These are phyloP conservation scores for Periophthalmus magnuspinnatus DNA, from an alignment of 2,797 vertebrate species.

Conservation along the genomic window DNA sequence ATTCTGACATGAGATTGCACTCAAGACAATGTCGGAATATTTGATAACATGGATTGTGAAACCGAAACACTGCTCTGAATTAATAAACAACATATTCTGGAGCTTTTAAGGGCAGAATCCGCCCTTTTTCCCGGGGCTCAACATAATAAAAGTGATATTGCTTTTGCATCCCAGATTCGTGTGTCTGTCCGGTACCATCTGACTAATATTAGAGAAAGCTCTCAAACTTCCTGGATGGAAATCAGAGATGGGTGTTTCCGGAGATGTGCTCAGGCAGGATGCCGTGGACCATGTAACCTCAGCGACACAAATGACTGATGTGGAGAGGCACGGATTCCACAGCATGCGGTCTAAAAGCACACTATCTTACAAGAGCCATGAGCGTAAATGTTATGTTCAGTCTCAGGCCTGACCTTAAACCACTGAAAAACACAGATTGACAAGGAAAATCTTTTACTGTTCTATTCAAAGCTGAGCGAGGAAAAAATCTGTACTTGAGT, in stretches of 20 bases:
- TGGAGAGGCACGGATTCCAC: slow-evolving; percentile 47
- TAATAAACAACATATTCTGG: slow-evolving; percentile 80
- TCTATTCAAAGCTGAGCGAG: neutral
- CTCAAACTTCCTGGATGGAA: slow-evolving; percentile 53
- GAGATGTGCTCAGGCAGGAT: slow-evolving; percentile 54
- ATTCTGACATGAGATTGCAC: slow-evolving; percentile 80
- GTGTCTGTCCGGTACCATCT: slow-evolving; percentile 48
- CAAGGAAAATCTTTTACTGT: slow-evolving; percentile 19
- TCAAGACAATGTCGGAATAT: slow-evolving; percentile 81
- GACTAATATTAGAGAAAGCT: slow-evolving; percentile 73
- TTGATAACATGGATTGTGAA: slow-evolving; percentile 81
- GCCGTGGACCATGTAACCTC: slow-evolving; percentile 65
- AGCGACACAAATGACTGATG: slow-evolving; percentile 57
- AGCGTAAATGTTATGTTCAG: slow-evolving; percentile 29
- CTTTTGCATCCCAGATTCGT: slow-evolving; percentile 66
- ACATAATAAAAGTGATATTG: slow-evolving; percentile 75
- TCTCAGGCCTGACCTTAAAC: slow-evolving; percentile 40
- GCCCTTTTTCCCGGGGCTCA: slow-evolving; percentile 48
- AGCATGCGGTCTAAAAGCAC: slow-evolving; percentile 57
- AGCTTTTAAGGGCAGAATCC: slow-evolving; percentile 72
- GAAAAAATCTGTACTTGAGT: neutral
- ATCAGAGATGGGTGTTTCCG: slow-evolving; percentile 52
- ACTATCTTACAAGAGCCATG: slow-evolving; percentile 17
- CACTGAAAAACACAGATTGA: slow-evolving; percentile 16
- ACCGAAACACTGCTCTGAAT: slow-evolving; percentile 82